Conservation (phyloP, 35 echinoderm and acorn worm genomes). For the Apostichopus parvimensis region DNA sequence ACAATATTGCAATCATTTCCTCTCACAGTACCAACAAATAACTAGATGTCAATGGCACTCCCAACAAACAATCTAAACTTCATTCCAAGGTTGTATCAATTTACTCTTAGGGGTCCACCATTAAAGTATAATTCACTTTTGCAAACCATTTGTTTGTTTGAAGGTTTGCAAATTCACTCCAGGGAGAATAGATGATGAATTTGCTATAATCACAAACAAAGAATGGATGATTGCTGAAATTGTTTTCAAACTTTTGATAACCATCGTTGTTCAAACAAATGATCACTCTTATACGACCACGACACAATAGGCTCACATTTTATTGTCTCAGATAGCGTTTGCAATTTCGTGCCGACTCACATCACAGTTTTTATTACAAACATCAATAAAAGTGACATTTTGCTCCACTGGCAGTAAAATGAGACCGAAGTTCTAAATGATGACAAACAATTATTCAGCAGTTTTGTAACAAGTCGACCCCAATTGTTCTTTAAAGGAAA, state of each 20-base stretch:
- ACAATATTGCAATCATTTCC: background rate
- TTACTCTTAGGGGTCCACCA: too few relatives aligned
- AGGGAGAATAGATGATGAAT: background rate
- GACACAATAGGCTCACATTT: background rate
- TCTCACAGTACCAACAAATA: too few relatives aligned
- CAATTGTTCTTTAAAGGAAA: too few relatives aligned
- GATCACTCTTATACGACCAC: too few relatives aligned
- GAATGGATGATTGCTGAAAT: background rate
- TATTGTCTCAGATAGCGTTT: background rate
- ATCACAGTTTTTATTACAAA: background rate
- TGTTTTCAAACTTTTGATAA: background rate
- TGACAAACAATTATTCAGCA: too few relatives aligned
- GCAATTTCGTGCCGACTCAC: background rate
- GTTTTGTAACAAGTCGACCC: too few relatives aligned
- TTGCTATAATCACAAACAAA: too few relatives aligned
- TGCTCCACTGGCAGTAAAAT: too few relatives aligned
- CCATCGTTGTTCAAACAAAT: background rate
- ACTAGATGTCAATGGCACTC: background rate
- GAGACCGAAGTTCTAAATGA: too few relatives aligned
- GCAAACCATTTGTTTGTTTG: background rate
- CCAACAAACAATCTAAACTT: background rate
- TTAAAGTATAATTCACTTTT: too few relatives aligned
- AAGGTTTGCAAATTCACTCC: background rate
- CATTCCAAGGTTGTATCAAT: background rate
- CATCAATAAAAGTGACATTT: too few relatives aligned